Conservation (phyloP, 2,113 vertebrate species). For the Gopherus flavomarginatus region DNA sequence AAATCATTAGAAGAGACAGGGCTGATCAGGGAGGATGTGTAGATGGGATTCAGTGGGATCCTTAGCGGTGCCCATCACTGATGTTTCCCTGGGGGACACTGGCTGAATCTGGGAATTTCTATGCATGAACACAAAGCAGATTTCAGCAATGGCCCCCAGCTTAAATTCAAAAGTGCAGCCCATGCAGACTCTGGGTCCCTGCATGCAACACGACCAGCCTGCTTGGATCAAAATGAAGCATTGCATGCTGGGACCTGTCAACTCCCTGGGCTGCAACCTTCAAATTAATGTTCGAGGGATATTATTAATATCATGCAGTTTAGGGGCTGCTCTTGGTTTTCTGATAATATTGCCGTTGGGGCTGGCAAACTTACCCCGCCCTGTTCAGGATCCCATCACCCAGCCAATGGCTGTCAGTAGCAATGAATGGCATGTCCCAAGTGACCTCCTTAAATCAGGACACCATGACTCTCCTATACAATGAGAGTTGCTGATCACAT, state of each 20-base stretch:
- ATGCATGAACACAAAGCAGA: fast-evolving
- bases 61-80: fast-evolving
- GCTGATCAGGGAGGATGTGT: neutral
- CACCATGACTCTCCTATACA: fast-evolving
- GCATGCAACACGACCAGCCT: neutral
- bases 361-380: neutral
- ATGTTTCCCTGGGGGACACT: neutral
- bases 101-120: neutral
- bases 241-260: neutral
- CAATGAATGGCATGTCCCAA: neutral
- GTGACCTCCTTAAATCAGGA: neutral
- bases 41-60: neutral
- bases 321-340: neutral
- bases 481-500: fast-evolving
- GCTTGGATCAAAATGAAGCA: neutral
- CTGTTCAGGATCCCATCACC: neutral
- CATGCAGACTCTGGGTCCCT: neutral
- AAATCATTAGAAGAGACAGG: neutral
- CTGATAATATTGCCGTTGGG: neutral
- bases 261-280: neutral
- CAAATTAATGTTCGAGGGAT: neutral
- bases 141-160: neutral
- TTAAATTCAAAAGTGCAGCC: neutral
- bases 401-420: neutral
- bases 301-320: slow-evolving; percentile 1